Evolutionary conservation across 1,140 invertebrate genomes (phyloP).

Genomic region (Magallana angulata): DNA sequence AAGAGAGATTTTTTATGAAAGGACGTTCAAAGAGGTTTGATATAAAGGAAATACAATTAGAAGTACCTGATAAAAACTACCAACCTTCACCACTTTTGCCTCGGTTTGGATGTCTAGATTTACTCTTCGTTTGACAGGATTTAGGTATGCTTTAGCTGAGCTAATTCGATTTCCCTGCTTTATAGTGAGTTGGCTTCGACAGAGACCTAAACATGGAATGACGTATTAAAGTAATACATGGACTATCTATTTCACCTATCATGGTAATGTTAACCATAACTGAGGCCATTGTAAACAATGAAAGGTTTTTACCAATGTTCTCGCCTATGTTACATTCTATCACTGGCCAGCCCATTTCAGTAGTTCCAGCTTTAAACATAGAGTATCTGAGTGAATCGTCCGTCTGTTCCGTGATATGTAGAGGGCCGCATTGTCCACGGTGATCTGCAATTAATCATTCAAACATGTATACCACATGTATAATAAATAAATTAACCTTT

Average conservation of each 20-base stretch:
- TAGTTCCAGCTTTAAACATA: conserved; percentile 10
- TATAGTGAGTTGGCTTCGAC: conserved; percentile 11
- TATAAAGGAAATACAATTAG: neutral
- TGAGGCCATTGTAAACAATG: too few relatives aligned
- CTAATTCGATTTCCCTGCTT: conserved; percentile 32
- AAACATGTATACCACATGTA: neutral
- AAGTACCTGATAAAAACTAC: neutral
- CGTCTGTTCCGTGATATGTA: conserved; percentile 3
- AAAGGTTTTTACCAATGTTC: conserved; percentile 8
- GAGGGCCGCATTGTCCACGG: conserved; percentile 10
- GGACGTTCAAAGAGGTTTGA: neutral
- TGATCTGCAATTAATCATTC: neutral
- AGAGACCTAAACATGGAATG: neutral
- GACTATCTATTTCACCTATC: too few relatives aligned
- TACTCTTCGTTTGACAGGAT: neutral
- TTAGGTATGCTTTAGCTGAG: conserved; percentile 21
- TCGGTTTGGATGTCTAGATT: conserved; percentile 34
- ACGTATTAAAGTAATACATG: too few relatives aligned
- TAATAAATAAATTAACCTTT: neutral
- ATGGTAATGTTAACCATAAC: too few relatives aligned
- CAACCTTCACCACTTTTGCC: conserved; percentile 19
- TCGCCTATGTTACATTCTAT: conserved; percentile 19
- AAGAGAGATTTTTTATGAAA: neutral
- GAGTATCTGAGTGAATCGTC: neutral
- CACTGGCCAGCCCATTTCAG: conserved; percentile 33